Conservation (phyloP, 2,113 vertebrate species). For the Apteryx owenii region DNA sequence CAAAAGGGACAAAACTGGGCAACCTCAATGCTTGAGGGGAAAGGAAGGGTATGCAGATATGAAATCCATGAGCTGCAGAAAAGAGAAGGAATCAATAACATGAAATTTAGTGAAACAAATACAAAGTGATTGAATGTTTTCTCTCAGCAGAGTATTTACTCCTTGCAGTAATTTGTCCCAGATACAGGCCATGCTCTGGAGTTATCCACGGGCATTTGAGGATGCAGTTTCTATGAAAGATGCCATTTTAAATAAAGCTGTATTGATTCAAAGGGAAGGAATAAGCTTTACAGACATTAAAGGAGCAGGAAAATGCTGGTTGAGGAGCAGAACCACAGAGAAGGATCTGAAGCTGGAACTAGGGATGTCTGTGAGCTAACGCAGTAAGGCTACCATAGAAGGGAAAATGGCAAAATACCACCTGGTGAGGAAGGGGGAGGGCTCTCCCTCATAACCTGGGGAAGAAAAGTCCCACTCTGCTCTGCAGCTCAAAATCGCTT, state of each 20-base stretch:
- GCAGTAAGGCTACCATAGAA: background rate
- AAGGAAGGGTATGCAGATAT: background rate
- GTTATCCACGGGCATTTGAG: background rate
- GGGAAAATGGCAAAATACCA: background rate
- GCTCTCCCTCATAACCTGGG: background rate
- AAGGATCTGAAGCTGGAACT: background rate
- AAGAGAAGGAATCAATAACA: conserved; percentile 28
- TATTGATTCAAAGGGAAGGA: background rate
- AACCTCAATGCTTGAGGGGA: background rate
- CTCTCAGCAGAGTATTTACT: background rate
- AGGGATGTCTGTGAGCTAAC: background rate
- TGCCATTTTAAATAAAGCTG: background rate
- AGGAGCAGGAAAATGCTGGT: background rate
- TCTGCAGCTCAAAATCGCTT: background rate
- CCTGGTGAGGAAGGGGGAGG: background rate
- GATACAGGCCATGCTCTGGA: background rate
- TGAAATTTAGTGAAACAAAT: conserved; percentile 9
- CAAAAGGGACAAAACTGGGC: background rate
- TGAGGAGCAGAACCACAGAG: background rate
- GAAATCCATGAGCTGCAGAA: conserved; percentile 39
- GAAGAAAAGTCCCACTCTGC: background rate
- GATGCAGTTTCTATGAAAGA: background rate
- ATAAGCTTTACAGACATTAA: background rate
- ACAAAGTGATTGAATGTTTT: conserved; percentile 9
- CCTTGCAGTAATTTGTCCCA: background rate